Evolutionary conservation across 2,113 vertebrate species (phyloP), one percentile per base, ranked within the genome.

Genomic region (Chrysochloris asiatica): DNA sequence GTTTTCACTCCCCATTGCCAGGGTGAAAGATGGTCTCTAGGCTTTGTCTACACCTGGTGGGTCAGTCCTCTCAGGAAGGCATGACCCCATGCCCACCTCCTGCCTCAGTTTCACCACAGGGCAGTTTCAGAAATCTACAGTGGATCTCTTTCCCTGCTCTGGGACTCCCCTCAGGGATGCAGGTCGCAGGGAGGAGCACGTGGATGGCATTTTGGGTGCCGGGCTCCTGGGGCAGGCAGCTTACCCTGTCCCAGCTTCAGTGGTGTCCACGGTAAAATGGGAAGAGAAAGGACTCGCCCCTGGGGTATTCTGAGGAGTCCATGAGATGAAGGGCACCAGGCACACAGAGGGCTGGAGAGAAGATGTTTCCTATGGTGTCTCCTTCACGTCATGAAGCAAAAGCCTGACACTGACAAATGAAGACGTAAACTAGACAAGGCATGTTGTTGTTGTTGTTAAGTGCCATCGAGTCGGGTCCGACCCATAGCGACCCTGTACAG

Each of bases 61-160:
- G n/a, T n/a, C n/a, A n/a, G n/a, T n/a, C n/a, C 6, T 24, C 48
- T 0, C 0, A 63, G 19, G 59, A 0, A 3, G 22, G 2, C 6
- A 21, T 52, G 43, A 24, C 7, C 21, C 21, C 63, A 48, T 41
- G 24, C 28, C 69, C 7, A 12, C 8, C n/a, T n/a, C 12, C 6
- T 36, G 38, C n/a, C 69, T 3, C 10, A 4, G 22, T 26, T 13
- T 33, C 63, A n/a, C 5, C 47, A 47, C 13, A 69, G 1, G 33
- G 30, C 33, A 38, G 45, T 47, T 24, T 6, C 21, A 65, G 26
- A 28, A 4, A 21, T 30, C 26, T 7, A 24, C 4, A n/a, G n/a
- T n/a, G n/a, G n/a, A n/a, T n/a, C n/a, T n/a, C n/a, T n/a, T n/a
- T n/a, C n/a, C n/a, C n/a, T n/a, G n/a, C n/a, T n/a, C n/a, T n/a